A percentile compares a stretch with the other conserved stretches of the same genome.
Evolutionary conservation across 1,140 invertebrate species (phyloP).

Genomic region (Pseudomyrmex sp.): DNA sequence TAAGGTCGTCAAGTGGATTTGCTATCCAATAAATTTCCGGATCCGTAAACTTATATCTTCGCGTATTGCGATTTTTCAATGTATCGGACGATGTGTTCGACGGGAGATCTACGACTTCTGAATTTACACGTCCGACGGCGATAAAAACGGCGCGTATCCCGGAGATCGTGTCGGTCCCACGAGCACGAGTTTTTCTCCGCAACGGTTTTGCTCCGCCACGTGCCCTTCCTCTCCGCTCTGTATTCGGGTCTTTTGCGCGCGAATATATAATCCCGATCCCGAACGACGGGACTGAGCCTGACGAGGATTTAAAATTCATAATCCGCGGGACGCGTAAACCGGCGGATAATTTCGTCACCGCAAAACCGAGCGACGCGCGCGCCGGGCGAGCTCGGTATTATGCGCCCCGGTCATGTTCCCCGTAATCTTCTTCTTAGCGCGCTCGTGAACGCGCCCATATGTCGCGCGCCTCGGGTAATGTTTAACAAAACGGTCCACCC

Average conservation of each 20-base stretch:
- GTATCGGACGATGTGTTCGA: neutral
- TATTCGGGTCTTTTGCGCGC: neutral
- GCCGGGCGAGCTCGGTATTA: constrained; percentile 34
- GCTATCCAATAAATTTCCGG: constrained; percentile 2
- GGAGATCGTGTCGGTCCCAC: constrained; percentile 45
- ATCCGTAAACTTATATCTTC: neutral
- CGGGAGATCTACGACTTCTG: constrained; percentile 8
- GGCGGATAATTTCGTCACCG: constrained; percentile 31
- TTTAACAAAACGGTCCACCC: constrained; percentile 75
- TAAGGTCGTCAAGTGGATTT: neutral
- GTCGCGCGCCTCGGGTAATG: constrained; percentile 68
- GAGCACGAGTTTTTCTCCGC: constrained; percentile 41
- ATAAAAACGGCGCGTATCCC: constrained; percentile 29
- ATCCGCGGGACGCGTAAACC: constrained; percentile 27
- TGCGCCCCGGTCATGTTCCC: neutral
- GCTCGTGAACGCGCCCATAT: constrained; percentile 65
- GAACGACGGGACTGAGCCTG: constrained; percentile 12
- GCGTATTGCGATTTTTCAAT: constrained; percentile 14
- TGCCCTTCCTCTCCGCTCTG: neutral
- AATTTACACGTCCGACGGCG: constrained; percentile 11
- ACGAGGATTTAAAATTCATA: constrained; percentile 57
- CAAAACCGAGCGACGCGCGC: neutral
- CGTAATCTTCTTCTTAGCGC: constrained; percentile 63
- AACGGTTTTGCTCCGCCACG: constrained; percentile 18
- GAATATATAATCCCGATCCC: constrained; percentile 24